These are phyloP conservation scores for Otocyon megalotis DNA, from an alignment of 2,113 vertebrate genomes.

Conservation along the genomic window DNA sequence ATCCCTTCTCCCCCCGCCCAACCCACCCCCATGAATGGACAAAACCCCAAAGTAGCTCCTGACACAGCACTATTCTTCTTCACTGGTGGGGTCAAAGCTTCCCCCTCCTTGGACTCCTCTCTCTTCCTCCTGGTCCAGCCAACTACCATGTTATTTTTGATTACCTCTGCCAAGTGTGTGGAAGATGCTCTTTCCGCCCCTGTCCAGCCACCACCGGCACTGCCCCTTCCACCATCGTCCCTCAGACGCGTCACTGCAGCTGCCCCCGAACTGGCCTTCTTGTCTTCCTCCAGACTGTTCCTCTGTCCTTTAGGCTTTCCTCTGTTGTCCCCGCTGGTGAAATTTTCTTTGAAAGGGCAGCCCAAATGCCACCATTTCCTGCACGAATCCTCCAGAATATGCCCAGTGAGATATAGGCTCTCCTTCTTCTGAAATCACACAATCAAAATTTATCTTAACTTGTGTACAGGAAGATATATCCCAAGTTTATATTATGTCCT, in stretches of 20 bases:
- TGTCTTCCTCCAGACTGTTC: neutral
- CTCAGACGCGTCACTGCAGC: neutral
- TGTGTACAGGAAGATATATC: neutral
- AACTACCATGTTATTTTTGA: neutral
- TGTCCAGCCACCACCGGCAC: neutral
- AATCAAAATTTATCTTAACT: neutral
- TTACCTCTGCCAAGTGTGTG: neutral
- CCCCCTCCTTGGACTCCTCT: neutral
- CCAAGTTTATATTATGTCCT: neutral
- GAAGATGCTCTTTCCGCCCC: neutral
- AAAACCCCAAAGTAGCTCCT: neutral
- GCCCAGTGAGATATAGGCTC: neutral
- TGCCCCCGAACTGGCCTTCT: neutral
- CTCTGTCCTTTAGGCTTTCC: slow-evolving; percentile 1
- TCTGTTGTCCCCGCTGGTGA: neutral
- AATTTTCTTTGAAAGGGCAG: neutral
- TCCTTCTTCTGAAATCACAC: neutral
- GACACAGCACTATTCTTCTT: neutral
- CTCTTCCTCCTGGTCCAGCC: neutral
- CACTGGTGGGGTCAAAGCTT: neutral
- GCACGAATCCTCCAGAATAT: neutral
- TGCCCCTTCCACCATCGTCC: neutral
- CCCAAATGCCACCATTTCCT: neutral
- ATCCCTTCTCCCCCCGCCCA: neutral
- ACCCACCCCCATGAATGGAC: neutral